These are phyloP conservation scores for Plagodis dolabraria DNA, from an alignment of 2,888 invertebrate genomes.

Conservation along the genomic window DNA sequence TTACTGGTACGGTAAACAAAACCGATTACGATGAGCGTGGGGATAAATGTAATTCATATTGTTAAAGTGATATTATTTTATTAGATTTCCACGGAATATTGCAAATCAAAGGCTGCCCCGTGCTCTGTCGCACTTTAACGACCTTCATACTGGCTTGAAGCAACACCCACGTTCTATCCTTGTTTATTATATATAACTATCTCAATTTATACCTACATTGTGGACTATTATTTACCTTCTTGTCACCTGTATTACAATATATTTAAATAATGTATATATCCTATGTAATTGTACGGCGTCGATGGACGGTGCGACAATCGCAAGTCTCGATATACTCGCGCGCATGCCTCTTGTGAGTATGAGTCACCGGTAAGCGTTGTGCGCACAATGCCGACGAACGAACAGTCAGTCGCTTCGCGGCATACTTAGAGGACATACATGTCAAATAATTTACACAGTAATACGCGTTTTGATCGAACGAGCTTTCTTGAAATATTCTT, in stretches of 20 bases:
- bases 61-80: constrained; percentile 34
- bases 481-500: constrained; percentile 43
- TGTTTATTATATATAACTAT: constrained; percentile 70
- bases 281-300: constrained; percentile 67
- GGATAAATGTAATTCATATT: constrained; percentile 32
- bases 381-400: constrained; percentile 76
- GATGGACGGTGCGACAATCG: constrained; percentile 65
- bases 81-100: constrained; percentile 28
- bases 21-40: constrained; percentile 34
- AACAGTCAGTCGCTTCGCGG: constrained; percentile 78
- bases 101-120: constrained; percentile 23
- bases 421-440: constrained; percentile 81
- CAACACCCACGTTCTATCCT: constrained; percentile 66
- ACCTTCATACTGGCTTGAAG: constrained; percentile 69
- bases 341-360: constrained; percentile 71
- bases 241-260: constrained; percentile 70
- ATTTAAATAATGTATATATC: constrained; percentile 39
- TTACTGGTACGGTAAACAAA: constrained; percentile 43
- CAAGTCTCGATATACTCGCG: constrained; percentile 72
- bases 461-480: constrained; percentile 52
- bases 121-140: constrained; percentile 33
- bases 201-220: constrained; percentile 44
- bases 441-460: constrained; percentile 65
- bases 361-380: constrained; percentile 77
- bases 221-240: constrained; percentile 75